Conservation (phyloP, 2,888 invertebrate genomes). For the Xestia rhomboidea region DNA sequence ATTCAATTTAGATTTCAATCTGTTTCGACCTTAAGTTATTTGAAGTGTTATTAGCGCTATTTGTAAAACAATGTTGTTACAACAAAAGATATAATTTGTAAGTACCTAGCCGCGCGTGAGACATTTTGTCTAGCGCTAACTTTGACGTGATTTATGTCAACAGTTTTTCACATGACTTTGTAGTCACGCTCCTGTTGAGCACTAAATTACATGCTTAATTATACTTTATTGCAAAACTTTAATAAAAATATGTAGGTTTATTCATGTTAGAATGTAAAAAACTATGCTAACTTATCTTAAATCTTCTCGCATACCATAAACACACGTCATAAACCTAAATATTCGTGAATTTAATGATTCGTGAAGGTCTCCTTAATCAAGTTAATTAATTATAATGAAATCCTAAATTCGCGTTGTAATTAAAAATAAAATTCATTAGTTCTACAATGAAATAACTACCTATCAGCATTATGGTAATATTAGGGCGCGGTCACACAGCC, state of each 20-base stretch:
- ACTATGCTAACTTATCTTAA: background rate
- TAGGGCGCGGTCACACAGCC: constrained; percentile 75
- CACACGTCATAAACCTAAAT: constrained; percentile 24
- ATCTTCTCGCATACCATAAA: constrained; percentile 7
- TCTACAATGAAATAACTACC: constrained; percentile 44
- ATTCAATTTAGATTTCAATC: constrained; percentile 83
- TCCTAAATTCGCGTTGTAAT: constrained; percentile 57
- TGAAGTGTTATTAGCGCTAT: constrained; percentile 79
- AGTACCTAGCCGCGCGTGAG: constrained; percentile 67
- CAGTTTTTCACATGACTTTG: constrained; percentile 67
- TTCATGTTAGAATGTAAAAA: background rate
- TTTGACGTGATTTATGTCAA: constrained; percentile 68
- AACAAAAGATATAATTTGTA: constrained; percentile 76
- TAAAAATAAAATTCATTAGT: constrained; percentile 59
- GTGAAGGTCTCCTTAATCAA: constrained; percentile 40
- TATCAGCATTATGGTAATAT: constrained; percentile 67
- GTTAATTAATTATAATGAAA: constrained; percentile 58
- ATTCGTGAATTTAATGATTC: constrained; percentile 28
- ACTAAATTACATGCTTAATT: constrained; percentile 21
- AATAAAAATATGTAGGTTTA: constrained; percentile 23
- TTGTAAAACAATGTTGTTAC: constrained; percentile 81
- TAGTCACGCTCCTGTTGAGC: constrained; percentile 23
- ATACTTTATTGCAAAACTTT: constrained; percentile 11
- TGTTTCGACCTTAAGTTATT: constrained; percentile 76
- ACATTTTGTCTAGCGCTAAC: constrained; percentile 68